A percentile compares a stretch with the other conserved stretches of the same genome.
These are phyloP conservation scores for Macrophya annulata DNA, from an alignment of 2,888 invertebrate species.

Conservation along the genomic window DNA sequence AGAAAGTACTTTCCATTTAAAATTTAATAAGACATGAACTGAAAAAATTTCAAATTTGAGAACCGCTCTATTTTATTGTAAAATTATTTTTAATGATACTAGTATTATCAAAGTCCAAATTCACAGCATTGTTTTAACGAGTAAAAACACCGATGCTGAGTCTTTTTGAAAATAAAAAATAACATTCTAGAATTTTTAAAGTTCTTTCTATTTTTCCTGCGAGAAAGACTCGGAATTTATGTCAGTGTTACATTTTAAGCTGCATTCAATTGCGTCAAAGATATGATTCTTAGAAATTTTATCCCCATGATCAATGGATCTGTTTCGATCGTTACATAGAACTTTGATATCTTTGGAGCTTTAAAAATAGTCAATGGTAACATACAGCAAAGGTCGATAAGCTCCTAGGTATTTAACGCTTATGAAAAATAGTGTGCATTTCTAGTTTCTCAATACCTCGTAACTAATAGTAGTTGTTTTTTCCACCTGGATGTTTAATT, in stretches of 20 bases:
- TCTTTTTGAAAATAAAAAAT: background rate
- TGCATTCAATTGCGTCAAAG: background rate
- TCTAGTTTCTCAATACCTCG: slow-evolving; percentile 18
- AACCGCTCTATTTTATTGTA: background rate
- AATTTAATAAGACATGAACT: background rate
- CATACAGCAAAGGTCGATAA: background rate
- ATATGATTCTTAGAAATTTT: background rate
- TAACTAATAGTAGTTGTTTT: background rate
- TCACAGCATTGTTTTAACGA: slow-evolving; percentile 5
- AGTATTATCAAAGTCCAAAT: background rate
- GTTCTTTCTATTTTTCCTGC: background rate
- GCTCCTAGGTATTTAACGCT: slow-evolving; percentile 19
- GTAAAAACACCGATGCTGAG: background rate
- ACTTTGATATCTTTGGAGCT: background rate
- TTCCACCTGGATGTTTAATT: background rate
- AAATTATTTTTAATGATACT: background rate
- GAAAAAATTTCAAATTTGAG: background rate
- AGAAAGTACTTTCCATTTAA: background rate
- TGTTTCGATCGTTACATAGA: background rate
- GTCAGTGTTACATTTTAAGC: background rate
- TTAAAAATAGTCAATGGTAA: slow-evolving; percentile 3
- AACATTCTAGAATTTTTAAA: background rate
- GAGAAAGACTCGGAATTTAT: background rate
- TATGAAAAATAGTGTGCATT: slow-evolving; percentile 37
- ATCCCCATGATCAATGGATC: background rate